These are phyloP conservation scores for Scyliorhinus canicula DNA, from an alignment of 2,797 vertebrate species.

Conservation along the genomic window DNA sequence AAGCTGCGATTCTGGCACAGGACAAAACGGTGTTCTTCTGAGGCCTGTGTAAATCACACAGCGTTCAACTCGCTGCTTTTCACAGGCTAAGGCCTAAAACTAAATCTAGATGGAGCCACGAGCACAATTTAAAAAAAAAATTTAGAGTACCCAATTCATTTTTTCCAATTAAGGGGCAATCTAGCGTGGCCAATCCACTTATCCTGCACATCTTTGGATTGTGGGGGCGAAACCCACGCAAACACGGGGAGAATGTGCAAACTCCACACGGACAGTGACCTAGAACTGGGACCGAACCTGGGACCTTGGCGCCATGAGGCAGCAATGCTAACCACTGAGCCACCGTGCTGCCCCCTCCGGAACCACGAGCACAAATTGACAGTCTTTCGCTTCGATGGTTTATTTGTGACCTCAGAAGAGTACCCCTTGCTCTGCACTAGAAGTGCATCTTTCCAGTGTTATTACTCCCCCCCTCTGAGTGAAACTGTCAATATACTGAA, in stretches of 20 bases:
- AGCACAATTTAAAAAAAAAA: not conserved
- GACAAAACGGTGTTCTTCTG: no score
- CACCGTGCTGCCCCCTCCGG: no score
- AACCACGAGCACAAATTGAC: not conserved
- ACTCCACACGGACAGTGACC: no score
- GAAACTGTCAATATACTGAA: not conserved
- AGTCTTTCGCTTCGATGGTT: not conserved
- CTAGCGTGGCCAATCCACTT: no score
- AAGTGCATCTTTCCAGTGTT: not conserved
- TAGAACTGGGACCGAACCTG: no score
- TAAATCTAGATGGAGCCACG: not conserved
- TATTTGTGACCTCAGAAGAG: not conserved
- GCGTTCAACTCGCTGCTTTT: rapidly evolving
- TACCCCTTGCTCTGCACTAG: not conserved
- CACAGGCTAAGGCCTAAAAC: not conserved
- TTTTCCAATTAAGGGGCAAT: no score
- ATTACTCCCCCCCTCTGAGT: not conserved
- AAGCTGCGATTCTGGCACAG: not conserved
- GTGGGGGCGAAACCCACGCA: no score
- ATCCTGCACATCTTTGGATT: no score
- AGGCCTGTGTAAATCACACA: not conserved
- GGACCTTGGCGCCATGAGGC: no score
- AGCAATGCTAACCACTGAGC: no score
- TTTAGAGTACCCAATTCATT: no score
- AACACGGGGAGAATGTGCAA: no score